Conservation (phyloP, 1,140 invertebrate genomes). For the fruit fly (Drosophila melanogaster) region Release_6_plus_ISO1_MT NT_033777.3:13485501-13486000, state of each 20-base stretch:
- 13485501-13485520: constrained; percentile 36
- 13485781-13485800: not conserved
- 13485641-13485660: constrained; percentile 72
- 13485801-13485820: not conserved
- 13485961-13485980: not conserved
- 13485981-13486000: not conserved
- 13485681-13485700: constrained; percentile 82
- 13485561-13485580: constrained; percentile 55
- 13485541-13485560: constrained; percentile 76
- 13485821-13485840: too few species aligned
- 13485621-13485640: not conserved
- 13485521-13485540: constrained; percentile 81
- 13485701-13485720: constrained; percentile 70
- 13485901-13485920: not conserved
- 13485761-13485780: constrained; percentile 10
- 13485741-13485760: constrained; percentile 30
- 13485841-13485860: too few species aligned
- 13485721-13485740: constrained; percentile 35
- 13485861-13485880: too few species aligned
- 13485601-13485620: constrained; percentile 51
- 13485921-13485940: not conserved
- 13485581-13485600: constrained; percentile 42
- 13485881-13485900: not conserved
- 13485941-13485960: too few species aligned
- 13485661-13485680: constrained; percentile 62